Evolutionary conservation across 2,113 vertebrate species (phyloP), one percentile per base, ranked within the genome.

Genomic region (Cheilinus undulatus): DNA sequence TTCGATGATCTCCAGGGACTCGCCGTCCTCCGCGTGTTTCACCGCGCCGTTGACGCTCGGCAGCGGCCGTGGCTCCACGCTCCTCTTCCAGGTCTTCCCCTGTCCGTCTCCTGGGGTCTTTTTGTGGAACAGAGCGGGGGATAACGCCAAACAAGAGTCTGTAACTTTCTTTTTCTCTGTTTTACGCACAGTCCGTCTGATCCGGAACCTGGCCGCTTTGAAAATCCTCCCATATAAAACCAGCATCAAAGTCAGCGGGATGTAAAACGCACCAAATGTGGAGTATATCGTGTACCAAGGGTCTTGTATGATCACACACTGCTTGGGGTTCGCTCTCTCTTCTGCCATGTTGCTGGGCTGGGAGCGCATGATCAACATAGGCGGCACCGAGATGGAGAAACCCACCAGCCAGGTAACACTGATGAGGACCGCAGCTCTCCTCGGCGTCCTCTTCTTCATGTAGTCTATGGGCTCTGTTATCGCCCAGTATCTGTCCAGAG

Each of bases 201-300:
- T 99, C 38, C 97, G 95, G 73, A 99, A 99, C 64, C 97, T 92
- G 23, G 97, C 97, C 0, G 97, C 97, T 88, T 94, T 95, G 64
- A 99, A 99, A 66, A 99, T 99, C 74, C 96, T 93, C 24, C 97
- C 96, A 22, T 99, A 99, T 5, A 99, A 90, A 43, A 99, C 97
- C 73, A 99, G 84, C 97, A 99, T 99, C 22, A 98, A 93, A 4
- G 94, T 91, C 11, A 99, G 88, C 0, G 97, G 97, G 64, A 99
- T 97, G 86, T 99, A 99, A 91, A 99, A 99, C 19, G 97, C 97
- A 45, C 97, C 96, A 24, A 98, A 99, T 1, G 97, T 99, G 67
- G 97, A 98, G 82, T 98, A 98, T 78, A 99, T 96, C 0, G 97
- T 99, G 90, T 99, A 98, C 92, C 97, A 97, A 0, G 94, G 96